Base-by-base conservation (phyloP, 53 echinoderm and acorn worm species). In the Arbacia lixula region DNA sequence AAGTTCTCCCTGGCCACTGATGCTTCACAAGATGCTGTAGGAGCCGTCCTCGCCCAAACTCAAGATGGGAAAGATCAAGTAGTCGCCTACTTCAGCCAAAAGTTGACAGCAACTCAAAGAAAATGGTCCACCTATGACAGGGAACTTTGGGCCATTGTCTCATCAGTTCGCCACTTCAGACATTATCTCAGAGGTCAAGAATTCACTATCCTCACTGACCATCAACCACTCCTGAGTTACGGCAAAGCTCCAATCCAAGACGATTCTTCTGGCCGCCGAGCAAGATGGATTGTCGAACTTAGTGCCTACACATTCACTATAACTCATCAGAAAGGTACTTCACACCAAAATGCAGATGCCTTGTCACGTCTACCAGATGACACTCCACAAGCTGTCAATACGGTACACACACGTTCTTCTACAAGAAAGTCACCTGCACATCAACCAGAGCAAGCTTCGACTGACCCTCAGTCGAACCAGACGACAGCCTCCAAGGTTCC, bases 1-100 rank as follows among this genome's bases (percentile, higher is more conserved):
- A 43, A 76, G 54, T 76, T 86, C 54, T 77, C 66, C 26, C 51
- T 86, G 21, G 30, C 66, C 5, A 66, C 78, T 3, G 86, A 86
- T 77, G 86, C 86, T 17, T 76, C 76, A 33, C 55, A 17, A 0
- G 14, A 53, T 29, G 66, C 66, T 12, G 51, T 83, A 9, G 83
- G 83, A 19, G 83, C 83, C 19, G 83, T 66, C 5, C 83, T 83
- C 11, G 42, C 66, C 27, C 83, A 83, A 29, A 46, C 10, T 27
- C 84, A 84, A 27, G 54, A 68, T 16, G 84, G 84, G 3, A 66
- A 68, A 27, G 84, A 84, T 50, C 1, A 53, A 20, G 84, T 67
- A 17, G 50, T 84, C 24, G 42, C 84, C 65, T 84, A 84, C 54
- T 49, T 34, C 54, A 84, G 84, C 66, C 67, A 51, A 21, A 68